phyloP scores from a whole-genome alignment of 2,888 invertebrate species.

The Aleiodes testaceus region DNA sequence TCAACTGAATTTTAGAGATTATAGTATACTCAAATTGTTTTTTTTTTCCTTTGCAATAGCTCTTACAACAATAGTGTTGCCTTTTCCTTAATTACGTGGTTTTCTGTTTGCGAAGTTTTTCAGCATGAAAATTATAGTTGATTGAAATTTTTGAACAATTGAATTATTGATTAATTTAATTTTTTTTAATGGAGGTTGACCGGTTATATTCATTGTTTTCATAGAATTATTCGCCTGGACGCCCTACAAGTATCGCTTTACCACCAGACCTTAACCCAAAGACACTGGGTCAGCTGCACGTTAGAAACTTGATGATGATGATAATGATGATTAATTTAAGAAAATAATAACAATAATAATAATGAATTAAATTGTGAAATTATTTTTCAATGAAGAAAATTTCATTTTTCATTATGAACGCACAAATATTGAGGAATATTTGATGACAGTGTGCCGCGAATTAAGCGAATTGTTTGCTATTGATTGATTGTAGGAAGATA shows the following conservation, averaged over 20 bases:
- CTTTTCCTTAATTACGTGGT: not conserved
- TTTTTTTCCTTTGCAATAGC: conserved; percentile 1
- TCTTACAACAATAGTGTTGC: not conserved
- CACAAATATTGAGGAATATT: no score
- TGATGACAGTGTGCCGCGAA: no score
- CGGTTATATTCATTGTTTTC: conserved; percentile 60
- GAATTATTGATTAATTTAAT: not conserved
- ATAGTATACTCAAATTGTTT: not conserved
- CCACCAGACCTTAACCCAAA: conserved; percentile 69
- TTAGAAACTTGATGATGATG: conserved; percentile 48
- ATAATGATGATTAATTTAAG: conserved; percentile 40
- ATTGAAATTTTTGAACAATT: not conserved
- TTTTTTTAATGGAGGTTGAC: not conserved
- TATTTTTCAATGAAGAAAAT: no score
- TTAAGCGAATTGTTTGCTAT: no score
- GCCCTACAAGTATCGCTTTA: conserved; percentile 71
- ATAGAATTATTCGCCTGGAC: conserved; percentile 71
- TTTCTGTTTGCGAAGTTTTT: not conserved
- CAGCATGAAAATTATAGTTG: not conserved
- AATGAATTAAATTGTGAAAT: conserved; percentile 31
- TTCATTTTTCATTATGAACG: no score
- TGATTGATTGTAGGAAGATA: not conserved
- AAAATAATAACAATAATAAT: conserved; percentile 43
- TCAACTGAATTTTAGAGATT: not conserved
- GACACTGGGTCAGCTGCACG: conserved; percentile 44